These are phyloP conservation scores for Triplophysa tibetana DNA, from an alignment of 2,113 vertebrate genomes.

Conservation along the genomic window DNA sequence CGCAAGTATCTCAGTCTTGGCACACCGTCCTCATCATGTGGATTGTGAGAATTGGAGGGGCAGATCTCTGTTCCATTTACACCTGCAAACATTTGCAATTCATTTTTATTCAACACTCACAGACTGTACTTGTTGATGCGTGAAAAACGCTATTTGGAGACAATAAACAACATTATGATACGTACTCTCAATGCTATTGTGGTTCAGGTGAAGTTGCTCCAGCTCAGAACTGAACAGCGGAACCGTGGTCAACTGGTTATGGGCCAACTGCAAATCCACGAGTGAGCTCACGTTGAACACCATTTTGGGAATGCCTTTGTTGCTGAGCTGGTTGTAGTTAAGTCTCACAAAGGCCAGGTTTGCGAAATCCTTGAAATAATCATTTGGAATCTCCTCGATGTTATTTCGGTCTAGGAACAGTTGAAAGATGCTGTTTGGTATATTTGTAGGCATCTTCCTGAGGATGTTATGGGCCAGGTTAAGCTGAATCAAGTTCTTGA, in stretches of 20 bases:
- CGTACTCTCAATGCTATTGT: conserved; percentile 91
- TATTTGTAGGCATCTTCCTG: conserved; percentile 86
- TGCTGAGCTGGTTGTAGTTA: conserved; percentile 91
- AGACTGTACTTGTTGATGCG: too few relatives aligned
- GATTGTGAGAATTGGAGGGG: conserved; percentile 69
- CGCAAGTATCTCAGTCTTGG: conserved; percentile 91
- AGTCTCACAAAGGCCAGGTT: conserved; percentile 91
- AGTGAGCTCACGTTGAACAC: conserved; percentile 91
- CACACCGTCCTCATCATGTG: conserved; percentile 64
- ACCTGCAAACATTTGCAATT: conserved; percentile 65
- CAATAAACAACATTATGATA: not conserved
- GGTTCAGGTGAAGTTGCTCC: conserved; percentile 94
- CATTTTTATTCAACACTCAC: not conserved
- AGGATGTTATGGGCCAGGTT: conserved; percentile 91
- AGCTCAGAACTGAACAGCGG: conserved; percentile 84
- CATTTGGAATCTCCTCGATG: conserved; percentile 87
- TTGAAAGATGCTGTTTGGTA: conserved; percentile 84
- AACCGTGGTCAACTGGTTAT: conserved; percentile 88
- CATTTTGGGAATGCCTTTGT: conserved; percentile 86
- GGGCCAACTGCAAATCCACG: conserved; percentile 90
- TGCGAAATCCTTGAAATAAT: conserved; percentile 86
- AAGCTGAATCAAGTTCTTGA: conserved; percentile 92
- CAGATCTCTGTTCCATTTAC: conserved; percentile 94
- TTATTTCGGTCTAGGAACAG: conserved; percentile 93
- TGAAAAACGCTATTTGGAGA: too few relatives aligned